Conservation (phyloP, 2,797 vertebrate species). For the Malacoraja senta region DNA sequence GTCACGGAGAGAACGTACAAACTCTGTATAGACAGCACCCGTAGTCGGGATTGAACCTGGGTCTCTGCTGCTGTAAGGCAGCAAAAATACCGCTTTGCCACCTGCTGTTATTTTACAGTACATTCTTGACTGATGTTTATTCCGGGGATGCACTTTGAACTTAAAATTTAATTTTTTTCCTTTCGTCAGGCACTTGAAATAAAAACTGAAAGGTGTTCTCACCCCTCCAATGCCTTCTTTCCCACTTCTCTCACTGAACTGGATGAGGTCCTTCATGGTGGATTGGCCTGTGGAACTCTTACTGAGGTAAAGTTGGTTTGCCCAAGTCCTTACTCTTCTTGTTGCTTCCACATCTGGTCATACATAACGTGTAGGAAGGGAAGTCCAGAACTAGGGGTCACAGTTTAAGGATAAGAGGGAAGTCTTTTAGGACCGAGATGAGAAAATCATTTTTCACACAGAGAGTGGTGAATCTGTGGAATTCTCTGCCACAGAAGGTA, state of each 20-base stretch:
- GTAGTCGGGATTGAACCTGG: too few species aligned
- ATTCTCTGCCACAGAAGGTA: too few species aligned
- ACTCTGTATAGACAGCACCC: too few species aligned
- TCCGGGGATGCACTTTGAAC: not conserved
- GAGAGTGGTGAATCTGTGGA: too few species aligned
- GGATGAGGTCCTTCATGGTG: constrained; percentile 64
- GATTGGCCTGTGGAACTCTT: constrained; percentile 66
- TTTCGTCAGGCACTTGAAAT: constrained; percentile 58
- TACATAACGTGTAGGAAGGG: too few species aligned
- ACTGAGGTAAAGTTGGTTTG: constrained; percentile 62
- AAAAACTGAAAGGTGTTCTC: constrained; percentile 47
- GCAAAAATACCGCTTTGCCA: too few species aligned
- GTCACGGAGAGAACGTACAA: too few species aligned
- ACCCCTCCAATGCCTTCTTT: constrained; percentile 53
- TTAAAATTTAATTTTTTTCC: not conserved
- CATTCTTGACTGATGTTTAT: not conserved
- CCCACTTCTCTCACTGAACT: constrained; percentile 59
- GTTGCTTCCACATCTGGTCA: not conserved
- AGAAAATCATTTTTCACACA: too few species aligned
- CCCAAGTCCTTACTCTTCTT: not conserved
- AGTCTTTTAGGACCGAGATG: too few species aligned
- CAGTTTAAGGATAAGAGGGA: too few species aligned
- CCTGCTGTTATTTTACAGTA: not conserved
- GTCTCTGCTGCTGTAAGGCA: too few species aligned
- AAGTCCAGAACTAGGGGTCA: too few species aligned